Evolutionary conservation across 2,797 vertebrate genomes (phyloP).

Genomic region (Choloepus didactylus): DNA sequence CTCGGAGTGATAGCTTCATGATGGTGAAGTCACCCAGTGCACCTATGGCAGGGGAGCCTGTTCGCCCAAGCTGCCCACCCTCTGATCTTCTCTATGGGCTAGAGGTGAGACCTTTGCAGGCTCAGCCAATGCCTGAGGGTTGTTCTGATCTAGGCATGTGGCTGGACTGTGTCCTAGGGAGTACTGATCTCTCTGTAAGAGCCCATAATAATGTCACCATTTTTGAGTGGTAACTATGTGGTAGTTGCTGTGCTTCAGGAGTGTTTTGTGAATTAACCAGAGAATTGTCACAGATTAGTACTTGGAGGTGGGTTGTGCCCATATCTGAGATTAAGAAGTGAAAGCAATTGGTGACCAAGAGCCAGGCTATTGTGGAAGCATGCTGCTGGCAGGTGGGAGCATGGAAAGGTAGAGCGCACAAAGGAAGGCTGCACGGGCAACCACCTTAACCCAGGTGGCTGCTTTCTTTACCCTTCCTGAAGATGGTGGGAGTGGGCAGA

Average conservation of each 20-base stretch:
- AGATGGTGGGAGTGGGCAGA: background rate
- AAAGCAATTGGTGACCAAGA: conserved; percentile 59
- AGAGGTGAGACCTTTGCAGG: conserved; percentile 83
- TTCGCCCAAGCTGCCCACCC: conserved; percentile 84
- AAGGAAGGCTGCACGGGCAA: background rate
- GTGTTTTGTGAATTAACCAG: conserved; percentile 64
- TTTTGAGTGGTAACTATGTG: conserved; percentile 60
- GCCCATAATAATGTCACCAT: conserved; percentile 56
- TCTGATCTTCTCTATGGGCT: conserved; percentile 85
- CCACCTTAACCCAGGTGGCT: background rate
- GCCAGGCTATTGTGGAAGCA: background rate
- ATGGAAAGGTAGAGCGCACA: background rate
- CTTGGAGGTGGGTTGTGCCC: conserved; percentile 3
- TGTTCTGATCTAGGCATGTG: conserved; percentile 57
- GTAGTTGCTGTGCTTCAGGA: conserved; percentile 61
- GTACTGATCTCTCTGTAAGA: conserved; percentile 60
- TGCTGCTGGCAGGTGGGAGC: background rate
- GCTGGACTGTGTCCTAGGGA: conserved; percentile 47
- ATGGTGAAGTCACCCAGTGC: conserved; percentile 85
- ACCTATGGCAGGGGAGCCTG: conserved; percentile 83
- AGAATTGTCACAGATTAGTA: conserved; percentile 47
- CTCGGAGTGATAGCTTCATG: conserved; percentile 85
- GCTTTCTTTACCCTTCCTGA: conserved; percentile 23
- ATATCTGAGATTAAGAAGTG: conserved; percentile 59
- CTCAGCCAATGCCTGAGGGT: conserved; percentile 70